A percentile compares a stretch with the other conserved stretches of the same genome.
Evolutionary conservation across 2,113 vertebrate genomes (phyloP).

Genomic region (Eurypyga helias): DNA sequence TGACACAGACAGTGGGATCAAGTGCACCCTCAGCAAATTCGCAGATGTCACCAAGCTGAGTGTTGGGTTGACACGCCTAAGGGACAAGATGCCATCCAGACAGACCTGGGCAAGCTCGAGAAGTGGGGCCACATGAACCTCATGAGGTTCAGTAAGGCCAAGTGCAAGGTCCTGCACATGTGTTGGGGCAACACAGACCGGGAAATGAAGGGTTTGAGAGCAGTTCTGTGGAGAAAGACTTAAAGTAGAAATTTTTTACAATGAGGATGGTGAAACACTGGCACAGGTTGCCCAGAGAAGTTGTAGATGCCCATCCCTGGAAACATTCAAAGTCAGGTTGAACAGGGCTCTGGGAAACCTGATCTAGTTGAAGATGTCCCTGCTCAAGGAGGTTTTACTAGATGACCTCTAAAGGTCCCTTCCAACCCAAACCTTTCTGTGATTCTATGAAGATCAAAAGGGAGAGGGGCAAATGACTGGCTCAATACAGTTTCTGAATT

Average conservation of each 20-base stretch:
- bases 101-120: not conserved
- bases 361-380: not conserved
- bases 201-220: not conserved
- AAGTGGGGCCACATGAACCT: not conserved
- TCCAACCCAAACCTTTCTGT: not conserved
- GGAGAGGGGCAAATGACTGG: not conserved
- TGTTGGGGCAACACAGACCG: not conserved
- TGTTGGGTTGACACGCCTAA: not conserved
- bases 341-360: not conserved
- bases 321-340: not conserved
- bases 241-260: not conserved
- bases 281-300: not conserved
- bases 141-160: not conserved
- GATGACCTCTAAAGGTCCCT: not conserved
- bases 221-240: not conserved
- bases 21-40: not conserved
- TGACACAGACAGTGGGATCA: rapidly evolving
- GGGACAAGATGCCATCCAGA: not conserved
- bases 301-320: not conserved
- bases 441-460: not conserved
- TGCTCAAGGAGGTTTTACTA: not conserved
- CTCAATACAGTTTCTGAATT: not conserved
- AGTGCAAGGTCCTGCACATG: not conserved
- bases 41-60: not conserved
- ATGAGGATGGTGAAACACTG: not conserved